phyloP scores from a whole-genome alignment of 2,113 vertebrate genomes.

The Notarius lentiginosus region DNA sequence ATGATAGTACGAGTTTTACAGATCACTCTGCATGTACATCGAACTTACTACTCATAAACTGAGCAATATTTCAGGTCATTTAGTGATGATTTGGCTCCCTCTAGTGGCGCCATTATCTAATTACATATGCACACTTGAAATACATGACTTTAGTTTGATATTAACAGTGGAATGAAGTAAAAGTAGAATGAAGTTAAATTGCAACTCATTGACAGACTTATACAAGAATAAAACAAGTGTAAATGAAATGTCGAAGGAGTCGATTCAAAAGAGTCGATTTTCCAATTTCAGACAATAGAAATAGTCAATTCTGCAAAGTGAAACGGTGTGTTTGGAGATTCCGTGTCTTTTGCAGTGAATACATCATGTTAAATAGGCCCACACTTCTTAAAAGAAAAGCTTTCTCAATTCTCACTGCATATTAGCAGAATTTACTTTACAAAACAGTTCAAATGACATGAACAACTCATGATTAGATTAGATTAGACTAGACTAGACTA shows the following conservation, averaged over 20 bases:
- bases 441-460: not conserved
- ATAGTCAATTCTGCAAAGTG: not conserved
- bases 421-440: not conserved
- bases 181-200: not conserved
- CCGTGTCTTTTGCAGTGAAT: not conserved
- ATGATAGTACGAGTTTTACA: not conserved
- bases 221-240: not conserved
- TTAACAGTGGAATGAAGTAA: not conserved
- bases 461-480: not conserved
- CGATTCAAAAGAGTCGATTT: not conserved
- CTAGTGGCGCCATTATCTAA: not conserved
- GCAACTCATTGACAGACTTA: not conserved
- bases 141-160: not conserved
- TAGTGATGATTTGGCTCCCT: conserved; percentile 22
- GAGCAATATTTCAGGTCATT: not conserved
- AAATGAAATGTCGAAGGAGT: not conserved
- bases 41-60: not conserved
- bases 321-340: not conserved
- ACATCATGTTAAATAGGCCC: not conserved
- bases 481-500: no score
- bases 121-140: not conserved
- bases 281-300: not conserved
- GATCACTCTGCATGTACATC: not conserved
- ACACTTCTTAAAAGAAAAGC: not conserved
- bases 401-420: not conserved